These are phyloP conservation scores for Lineus longissimus DNA, from an alignment of 1,140 invertebrate genomes.

Conservation along the genomic window DNA sequence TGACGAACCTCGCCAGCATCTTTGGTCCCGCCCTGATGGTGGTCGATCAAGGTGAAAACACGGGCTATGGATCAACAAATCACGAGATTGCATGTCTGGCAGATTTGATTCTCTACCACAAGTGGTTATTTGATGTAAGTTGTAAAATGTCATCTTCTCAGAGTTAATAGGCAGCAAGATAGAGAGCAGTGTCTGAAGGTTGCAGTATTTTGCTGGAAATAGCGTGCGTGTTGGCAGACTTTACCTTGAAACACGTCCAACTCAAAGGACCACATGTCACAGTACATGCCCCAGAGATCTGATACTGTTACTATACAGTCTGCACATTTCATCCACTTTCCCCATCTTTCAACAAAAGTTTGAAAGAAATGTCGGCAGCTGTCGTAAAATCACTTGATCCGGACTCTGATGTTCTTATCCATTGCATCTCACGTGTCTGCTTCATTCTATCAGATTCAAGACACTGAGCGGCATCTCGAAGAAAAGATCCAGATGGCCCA, in stretches of 20 bases:
- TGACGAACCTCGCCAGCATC: slow-evolving; percentile 39
- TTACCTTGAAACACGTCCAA: too few relatives aligned
- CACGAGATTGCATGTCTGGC: slow-evolving; percentile 27
- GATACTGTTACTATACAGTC: too few relatives aligned
- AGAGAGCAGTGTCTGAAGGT: slow-evolving; percentile 1
- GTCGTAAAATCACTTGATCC: too few relatives aligned
- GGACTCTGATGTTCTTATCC: too few relatives aligned
- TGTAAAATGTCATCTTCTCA: too few relatives aligned
- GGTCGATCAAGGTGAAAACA: slow-evolving; percentile 10
- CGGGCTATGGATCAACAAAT: slow-evolving; percentile 15
- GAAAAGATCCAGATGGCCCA: slow-evolving; percentile 26
- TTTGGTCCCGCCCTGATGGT: slow-evolving; percentile 47
- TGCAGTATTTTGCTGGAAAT: slow-evolving; percentile 9
- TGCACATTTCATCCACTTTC: too few relatives aligned
- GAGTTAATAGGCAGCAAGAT: slow-evolving; percentile 6
- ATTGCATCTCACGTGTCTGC: too few relatives aligned
- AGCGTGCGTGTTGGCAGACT: not conserved
- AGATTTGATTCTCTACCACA: slow-evolving; percentile 26
- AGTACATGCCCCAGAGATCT: too few relatives aligned
- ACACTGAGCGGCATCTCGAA: slow-evolving; percentile 25
- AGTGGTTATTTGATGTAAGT: slow-evolving; percentile 28
- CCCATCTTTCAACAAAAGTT: too few relatives aligned
- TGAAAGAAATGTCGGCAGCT: too few relatives aligned
- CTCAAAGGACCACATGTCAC: too few relatives aligned
- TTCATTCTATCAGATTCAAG: slow-evolving; percentile 13